phyloP scores from a whole-genome alignment of 2,888 invertebrate genomes.

The Pyrrhia umbra region DNA sequence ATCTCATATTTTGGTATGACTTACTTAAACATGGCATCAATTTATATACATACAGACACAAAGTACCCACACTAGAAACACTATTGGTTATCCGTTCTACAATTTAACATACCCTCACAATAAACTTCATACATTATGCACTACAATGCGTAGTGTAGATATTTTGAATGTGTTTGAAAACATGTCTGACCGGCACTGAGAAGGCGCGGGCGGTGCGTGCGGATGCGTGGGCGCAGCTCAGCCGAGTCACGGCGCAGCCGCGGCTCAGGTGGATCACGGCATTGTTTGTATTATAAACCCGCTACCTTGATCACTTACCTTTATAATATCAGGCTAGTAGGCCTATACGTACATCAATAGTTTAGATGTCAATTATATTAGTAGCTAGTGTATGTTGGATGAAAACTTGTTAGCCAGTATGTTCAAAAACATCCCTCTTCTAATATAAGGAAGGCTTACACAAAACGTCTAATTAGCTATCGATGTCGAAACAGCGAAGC shows the following conservation, averaged over 20 bases:
- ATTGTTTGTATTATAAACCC: slow-evolving; percentile 58
- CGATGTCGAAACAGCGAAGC: slow-evolving; percentile 36
- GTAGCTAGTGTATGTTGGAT: no score
- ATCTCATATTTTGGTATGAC: no score
- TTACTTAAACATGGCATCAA: not conserved
- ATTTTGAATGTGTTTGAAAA: slow-evolving; percentile 69
- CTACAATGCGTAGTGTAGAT: slow-evolving; percentile 27
- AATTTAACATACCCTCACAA: slow-evolving; percentile 31
- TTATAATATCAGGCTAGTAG: slow-evolving; percentile 21
- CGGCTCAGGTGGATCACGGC: slow-evolving; percentile 73
- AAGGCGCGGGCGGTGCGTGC: slow-evolving; percentile 54
- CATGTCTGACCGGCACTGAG: slow-evolving; percentile 70
- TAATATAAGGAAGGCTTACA: slow-evolving; percentile 4
- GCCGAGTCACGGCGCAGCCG: slow-evolving; percentile 59
- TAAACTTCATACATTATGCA: not conserved
- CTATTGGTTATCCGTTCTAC: not conserved
- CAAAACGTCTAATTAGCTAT: slow-evolving; percentile 39
- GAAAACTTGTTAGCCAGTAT: no score
- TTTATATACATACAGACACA: not conserved
- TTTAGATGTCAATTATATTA: no score
- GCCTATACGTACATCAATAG: slow-evolving; percentile 1
- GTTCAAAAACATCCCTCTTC: not conserved
- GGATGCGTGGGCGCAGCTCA: slow-evolving; percentile 71
- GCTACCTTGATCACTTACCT: slow-evolving; percentile 52
- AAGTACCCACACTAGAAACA: no score